Base-by-base conservation (phyloP, 2,797 vertebrate species). In the Ctenochaetus hawaiiensis region DNA sequence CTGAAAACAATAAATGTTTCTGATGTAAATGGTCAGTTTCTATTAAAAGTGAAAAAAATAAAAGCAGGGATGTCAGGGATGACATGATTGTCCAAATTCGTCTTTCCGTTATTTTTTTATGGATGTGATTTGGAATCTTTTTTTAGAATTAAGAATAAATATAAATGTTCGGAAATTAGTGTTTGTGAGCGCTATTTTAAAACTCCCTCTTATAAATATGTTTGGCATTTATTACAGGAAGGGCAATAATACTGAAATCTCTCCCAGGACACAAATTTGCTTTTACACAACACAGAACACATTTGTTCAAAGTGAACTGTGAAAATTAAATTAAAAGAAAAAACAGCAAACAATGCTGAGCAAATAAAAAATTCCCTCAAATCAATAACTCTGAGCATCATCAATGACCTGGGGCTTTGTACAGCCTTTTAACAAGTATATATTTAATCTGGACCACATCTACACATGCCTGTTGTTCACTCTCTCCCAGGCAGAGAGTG, bases 391-490 rank as follows among this genome's bases (percentile, higher is more conserved):
- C 23, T 52, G 62, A 83, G 80, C 69, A 68, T 47, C 39, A 62
- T 43, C 72, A 73, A 80, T 87, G 89, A 93, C 83, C 86, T 64
- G 58, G 52, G 62, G 67, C 69, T 81, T 60, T 37, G 57, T 67
- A 57, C 65, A 62, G 67, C 77, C 78, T 85, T 89, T 92, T 84
- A 87, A 88, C 82, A 88, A 87, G 74, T 78, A 74, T 78, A 85
- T 73, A 85, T 91, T 89, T 89, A 91, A 91, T 91, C 84, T 80
- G 77, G 39, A 75, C 73, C 78, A 84, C 82, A 91, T 89, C 84
- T 70, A 65, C 66, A 74, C 81, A 75, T 68, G 53, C 30, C 77
- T 70, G 73, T 82, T 89, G 77, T 71, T 76, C 68, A 80, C 57
- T 57, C 69, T 87, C 82, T 86, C 78, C 71, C 73, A 87, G 79